Conservation (phyloP, 2,113 vertebrate species). For the Malurus melanocephalus region DNA sequence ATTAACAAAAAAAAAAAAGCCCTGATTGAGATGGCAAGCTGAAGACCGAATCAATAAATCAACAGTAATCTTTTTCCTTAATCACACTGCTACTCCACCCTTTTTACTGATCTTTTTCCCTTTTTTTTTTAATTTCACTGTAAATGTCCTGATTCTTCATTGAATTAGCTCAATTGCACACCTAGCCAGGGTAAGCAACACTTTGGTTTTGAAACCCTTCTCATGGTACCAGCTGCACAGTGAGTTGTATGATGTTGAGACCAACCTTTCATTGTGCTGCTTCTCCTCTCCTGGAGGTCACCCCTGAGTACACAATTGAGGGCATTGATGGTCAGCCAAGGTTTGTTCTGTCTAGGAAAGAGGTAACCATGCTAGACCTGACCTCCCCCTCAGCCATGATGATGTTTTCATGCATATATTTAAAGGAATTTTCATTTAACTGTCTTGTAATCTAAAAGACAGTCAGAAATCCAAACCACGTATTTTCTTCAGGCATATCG, state of each 20-base stretch:
- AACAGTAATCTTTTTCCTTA: conserved; percentile 42
- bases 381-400: neutral
- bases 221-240: neutral
- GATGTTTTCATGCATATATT: neutral
- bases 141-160: conserved; percentile 28
- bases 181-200: neutral
- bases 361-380: neutral
- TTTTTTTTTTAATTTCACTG: neutral
- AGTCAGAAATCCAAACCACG: neutral
- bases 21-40: conserved; percentile 26
- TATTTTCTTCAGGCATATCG: neutral
- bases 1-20: neutral
- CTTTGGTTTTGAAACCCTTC: neutral
- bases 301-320: neutral
- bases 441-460: neutral
- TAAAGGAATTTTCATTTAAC: neutral
- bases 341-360: neutral
- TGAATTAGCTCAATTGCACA: conserved; percentile 23
- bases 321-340: neutral
- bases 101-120: neutral
- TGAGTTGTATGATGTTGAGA: neutral
- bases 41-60: conserved; percentile 18
- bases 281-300: neutral
- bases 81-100: conserved; percentile 28
- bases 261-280: neutral